Base-by-base conservation (phyloP, 1,140 invertebrate genomes). In the Trachymyrmex septentrionalis region DNA sequence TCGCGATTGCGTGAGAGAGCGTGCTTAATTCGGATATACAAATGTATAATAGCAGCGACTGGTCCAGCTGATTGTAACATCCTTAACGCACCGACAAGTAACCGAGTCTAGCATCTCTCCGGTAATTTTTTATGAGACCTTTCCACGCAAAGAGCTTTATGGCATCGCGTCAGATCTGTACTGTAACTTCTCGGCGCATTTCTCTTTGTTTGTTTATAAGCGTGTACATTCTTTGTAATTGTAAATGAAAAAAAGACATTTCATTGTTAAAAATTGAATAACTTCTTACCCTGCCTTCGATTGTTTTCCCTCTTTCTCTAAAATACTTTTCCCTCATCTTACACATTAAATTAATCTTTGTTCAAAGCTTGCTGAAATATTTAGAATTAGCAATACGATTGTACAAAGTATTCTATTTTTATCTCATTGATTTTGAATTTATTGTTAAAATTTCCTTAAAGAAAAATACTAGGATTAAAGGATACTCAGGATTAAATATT, bases 191-290 rank as follows among this genome's bases (percentile, higher is more conserved):
- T 90, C 75, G 89, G 85, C 78, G 82, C 77, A 90, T 90, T 88
- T 89, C 71, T 88, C 76, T 88, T 90, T 87, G 86, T 90, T 92
- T 91, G 72, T 92, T 92, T 92, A 91, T 88, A 90, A 92, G 78
- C 67, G 48, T 92, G 91, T 92, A 92, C 91, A 92, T 92, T 92
- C 88, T 92, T 92, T 92, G 90, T 91, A 92, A 92, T 84, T 92
- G 80, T 91, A 91, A 92, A 92, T 90, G 88, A 91, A 92, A 88
- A 50, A 66, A 88, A 86, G 76, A 89, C 80, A 91, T 90, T 92
- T 91, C 72, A 92, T 92, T 91, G 91, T 92, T 92, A 92, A 84
- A 24, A 38, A 30, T 5, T 81, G 19, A 66, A 57, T 80, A 53
- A 50, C 34, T 30, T 86, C 21, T 81, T 27, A 75, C 64, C 27